Base-by-base conservation (phyloP, 2,888 invertebrate genomes). In the Pristionchus exspectatus region DNA sequence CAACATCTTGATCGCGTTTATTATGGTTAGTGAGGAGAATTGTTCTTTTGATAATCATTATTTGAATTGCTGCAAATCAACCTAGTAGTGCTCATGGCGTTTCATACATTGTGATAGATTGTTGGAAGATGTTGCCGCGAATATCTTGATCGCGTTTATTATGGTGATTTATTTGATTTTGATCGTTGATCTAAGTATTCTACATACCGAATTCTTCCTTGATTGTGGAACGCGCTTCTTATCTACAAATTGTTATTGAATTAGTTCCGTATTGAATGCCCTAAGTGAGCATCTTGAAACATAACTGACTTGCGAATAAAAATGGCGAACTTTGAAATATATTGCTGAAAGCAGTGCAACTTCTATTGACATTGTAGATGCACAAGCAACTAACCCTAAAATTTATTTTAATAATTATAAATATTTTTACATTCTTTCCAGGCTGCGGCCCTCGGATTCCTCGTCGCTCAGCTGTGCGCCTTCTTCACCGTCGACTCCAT, bases 401-500 rank as follows among this genome's bases (percentile, higher is more conserved):
- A 59, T 7, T 21, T 21, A 59, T 59, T 59, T 59, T 59, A 2
- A 59, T n/a, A 14, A 69, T 69, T 30, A 30, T 69, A 69, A 27
- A 12, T 69, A 27, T n/a, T n/a, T 69, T 0, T 69, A 27, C 9
- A 69, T 63, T 16, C 10, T 3, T 56, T 33, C 2, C 63, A 88
- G 87, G 87, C 87, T 3, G 87, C 54, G 0, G 18, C 38, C 1
- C 74, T 88, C 16, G 87, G 87, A 21, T 72, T 33, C 33, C 74
- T 88, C 56, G 87, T 88, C 30, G 87, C 87, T 12, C 50, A 38
- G 21, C 72, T 88, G 54, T 88, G 87, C 56, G 21, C 72, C 7
- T 74, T 54, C 87, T 88, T 54, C 74, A 88, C 87, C 9, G 54
- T 88, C n/a, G 87, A 88, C 56, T 88, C 87, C 50, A 74, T 88